phyloP scores from a whole-genome alignment of 37 sponge, comb jelly and placozoan species.

The Beroe ovata region DNA sequence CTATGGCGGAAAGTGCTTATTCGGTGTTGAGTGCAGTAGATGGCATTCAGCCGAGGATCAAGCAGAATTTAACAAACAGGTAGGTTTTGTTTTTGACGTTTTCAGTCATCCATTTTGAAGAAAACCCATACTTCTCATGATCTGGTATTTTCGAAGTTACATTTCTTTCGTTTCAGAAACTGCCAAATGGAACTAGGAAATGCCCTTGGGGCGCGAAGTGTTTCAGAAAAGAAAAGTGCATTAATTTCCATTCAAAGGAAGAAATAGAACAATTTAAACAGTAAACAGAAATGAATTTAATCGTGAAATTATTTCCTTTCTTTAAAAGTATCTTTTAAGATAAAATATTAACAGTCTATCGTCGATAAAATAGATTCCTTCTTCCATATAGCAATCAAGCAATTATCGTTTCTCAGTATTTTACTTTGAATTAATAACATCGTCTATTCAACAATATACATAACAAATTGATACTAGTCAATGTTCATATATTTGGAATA shows the following conservation, averaged over 20 bases:
- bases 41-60: slow-evolving; percentile 48
- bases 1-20: slow-evolving; percentile 10
- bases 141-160: too few relatives aligned
- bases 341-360: too few relatives aligned
- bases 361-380: too few relatives aligned
- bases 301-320: neutral
- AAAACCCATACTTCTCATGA: too few relatives aligned
- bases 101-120: too few relatives aligned
- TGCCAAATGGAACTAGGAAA: slow-evolving; percentile 23
- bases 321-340: too few relatives aligned
- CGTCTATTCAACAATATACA: too few relatives aligned
- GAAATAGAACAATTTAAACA: slow-evolving; percentile 24
- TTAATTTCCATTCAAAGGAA: slow-evolving; percentile 22
- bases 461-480: too few relatives aligned
- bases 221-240: slow-evolving; percentile 19
- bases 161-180: slow-evolving; percentile 58
- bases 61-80: slow-evolving; percentile 49
- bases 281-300: neutral
- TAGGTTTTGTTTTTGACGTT: neutral
- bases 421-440: too few relatives aligned
- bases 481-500: too few relatives aligned
- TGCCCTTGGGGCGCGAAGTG: slow-evolving; percentile 38
- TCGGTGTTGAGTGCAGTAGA: slow-evolving; percentile 11
- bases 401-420: too few relatives aligned
- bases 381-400: too few relatives aligned